Base-by-base conservation (phyloP, 1,140 invertebrate genomes). In the Achroia grisella region DNA sequence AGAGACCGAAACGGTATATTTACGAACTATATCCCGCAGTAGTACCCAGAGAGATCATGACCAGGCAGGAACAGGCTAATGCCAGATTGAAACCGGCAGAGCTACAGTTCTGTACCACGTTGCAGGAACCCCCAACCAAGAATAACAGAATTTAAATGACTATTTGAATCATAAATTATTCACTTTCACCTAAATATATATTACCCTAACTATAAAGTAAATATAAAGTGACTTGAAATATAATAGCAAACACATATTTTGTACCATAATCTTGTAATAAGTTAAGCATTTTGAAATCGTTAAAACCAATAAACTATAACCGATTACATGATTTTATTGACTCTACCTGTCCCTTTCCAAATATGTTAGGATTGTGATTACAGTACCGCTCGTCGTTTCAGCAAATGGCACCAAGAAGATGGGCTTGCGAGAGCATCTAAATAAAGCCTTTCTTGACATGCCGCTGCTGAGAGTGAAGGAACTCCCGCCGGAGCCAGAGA, bases 101-200 rank as follows among this genome's bases (percentile, higher is more conserved):
- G 56, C 23, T 56, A 51, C 32, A 31, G 46, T 3, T 44, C 49
- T 1, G 17, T 62, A 3, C 63, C 63, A 0, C 49, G 52, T n/a
- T 67, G 29, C 17, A 57, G 36, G 31, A 56, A 51, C 12, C 56
- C 51, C 1, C 48, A 52, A 10, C 48, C 54, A 8, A 28, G 31
- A 23, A 23, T 2, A 23, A 6, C 17, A 23, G 6, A 23, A 23
- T 23, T 23, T 23, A 23, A 23, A 23, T 23, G 17, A 23, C 17
- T n/a, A 23, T 23, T 23, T 23, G 6, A 3, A 2, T 23, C 6
- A 23, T 23, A 23, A 6, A 2, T 6, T 23, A n/a, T n/a, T n/a
- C n/a, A n/a, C n/a, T n/a, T n/a, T n/a, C n/a, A n/a, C n/a, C n/a
- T n/a, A n/a, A n/a, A n/a, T n/a, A n/a, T n/a, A n/a, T n/a, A n/a